Base-by-base conservation (phyloP, 37 sponge, comb jelly and placozoan genomes). In the Lycopodina hypogea region DNA sequence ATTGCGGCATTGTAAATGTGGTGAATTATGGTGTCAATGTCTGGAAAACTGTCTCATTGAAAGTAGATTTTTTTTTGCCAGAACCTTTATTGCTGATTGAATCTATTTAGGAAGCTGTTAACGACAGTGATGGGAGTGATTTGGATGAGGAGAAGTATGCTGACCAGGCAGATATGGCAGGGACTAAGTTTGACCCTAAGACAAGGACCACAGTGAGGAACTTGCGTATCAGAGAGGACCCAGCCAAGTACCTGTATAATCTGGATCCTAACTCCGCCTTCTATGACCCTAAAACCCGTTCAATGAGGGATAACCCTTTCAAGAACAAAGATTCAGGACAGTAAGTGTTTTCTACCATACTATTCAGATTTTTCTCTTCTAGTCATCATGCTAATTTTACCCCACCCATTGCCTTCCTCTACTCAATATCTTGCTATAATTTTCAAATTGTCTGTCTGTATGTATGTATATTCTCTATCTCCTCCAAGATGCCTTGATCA, bases 301-400 rank as follows among this genome's bases (percentile, higher is more conserved):
- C 99, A 14, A 98, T 98, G 99, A 61, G 99, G 8, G 96, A 95
- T 11, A 98, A 98, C 71, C 99, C 99, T 17, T 89, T 88, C 77
- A 75, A 74, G 56, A 75, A 93, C 69, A 91, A 90, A 59, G 82
- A 77, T 12, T 74, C 90, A 9, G 69, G 83, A 1, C 88, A 96
- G 91, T 93, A 56, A 86, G 84, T 55, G 8, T 60, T 29, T 17
- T 60, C 9, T 45, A 9, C 9, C 48, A 45, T 45, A 4, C 48
- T 45, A 45, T 45, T 12, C 28, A 58, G 29, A n/a, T 17, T 21
- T 36, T 50, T 12, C 60, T 12, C 4, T 59, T 28, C 8, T 45
- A 9, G 9, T 4, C 48, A 9, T 9, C 48, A 9, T 45, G 48
- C 48, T 45, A 4, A n/a, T n/a, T n/a, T n/a, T n/a, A n/a, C n/a